A percentile compares a stretch with the other conserved stretches of the same genome.
These are phyloP conservation scores for Apantesis nais DNA, from an alignment of 2,888 invertebrate species.

Conservation along the genomic window DNA sequence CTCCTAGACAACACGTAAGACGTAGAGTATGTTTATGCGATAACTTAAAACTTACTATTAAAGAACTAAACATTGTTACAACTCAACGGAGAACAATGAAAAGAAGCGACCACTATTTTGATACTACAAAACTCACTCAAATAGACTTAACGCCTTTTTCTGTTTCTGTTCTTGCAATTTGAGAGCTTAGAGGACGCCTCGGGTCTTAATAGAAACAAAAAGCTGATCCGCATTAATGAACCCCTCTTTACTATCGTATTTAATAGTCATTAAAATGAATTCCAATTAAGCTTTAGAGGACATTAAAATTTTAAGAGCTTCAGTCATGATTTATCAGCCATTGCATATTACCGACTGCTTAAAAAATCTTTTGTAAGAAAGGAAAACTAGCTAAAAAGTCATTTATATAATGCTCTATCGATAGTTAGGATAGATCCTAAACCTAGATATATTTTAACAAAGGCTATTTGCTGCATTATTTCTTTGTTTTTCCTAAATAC, in stretches of 20 bases:
- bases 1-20: neutral
- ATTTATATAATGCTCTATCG: too few species aligned
- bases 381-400: neutral
- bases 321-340: neutral
- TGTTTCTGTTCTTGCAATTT: neutral
- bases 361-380: neutral
- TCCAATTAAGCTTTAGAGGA: conserved; percentile 1
- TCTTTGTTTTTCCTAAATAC: too few species aligned
- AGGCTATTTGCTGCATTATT: too few species aligned
- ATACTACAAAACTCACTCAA: too few species aligned
- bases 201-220: neutral
- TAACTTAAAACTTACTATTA: neutral
- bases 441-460: too few species aligned
- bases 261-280: conserved; percentile 4
- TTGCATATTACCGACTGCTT: neutral
- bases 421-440: too few species aligned
- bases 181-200: neutral
- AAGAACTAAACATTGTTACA: neutral
- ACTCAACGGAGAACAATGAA: too few species aligned
- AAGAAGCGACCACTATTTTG: too few species aligned
- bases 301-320: neutral
- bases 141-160: neutral
- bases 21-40: neutral
- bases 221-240: neutral
- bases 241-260: neutral